These are phyloP conservation scores for Adelges cooleyi DNA, from an alignment of 1,140 invertebrate genomes.

Conservation along the genomic window DNA sequence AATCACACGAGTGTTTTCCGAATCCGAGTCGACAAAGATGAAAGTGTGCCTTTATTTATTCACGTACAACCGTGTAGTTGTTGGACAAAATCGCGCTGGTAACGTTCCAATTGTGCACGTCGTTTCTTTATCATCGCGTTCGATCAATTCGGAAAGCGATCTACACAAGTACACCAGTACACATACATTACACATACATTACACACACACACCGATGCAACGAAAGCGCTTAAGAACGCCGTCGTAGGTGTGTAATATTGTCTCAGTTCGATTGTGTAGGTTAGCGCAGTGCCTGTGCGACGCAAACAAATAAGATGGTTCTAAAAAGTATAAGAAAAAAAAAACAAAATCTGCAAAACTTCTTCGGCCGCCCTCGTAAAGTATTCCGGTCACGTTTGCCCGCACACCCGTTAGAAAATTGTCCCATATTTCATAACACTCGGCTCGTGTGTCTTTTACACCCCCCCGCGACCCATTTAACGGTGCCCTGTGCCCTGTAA, in stretches of 20 bases:
- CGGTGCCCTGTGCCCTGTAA: not conserved
- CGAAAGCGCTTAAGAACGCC: too few relatives aligned
- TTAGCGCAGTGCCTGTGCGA: too few relatives aligned
- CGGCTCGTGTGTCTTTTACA: slow-evolving; percentile 5
- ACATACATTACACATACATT: not conserved
- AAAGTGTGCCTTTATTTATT: too few relatives aligned
- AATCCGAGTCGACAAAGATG: too few relatives aligned
- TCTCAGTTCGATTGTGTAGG: too few relatives aligned
- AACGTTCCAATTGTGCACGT: not conserved
- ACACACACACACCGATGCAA: too few relatives aligned
- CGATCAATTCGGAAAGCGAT: not conserved
- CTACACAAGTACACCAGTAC: not conserved
- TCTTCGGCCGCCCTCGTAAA: not conserved
- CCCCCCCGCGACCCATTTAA: not conserved
- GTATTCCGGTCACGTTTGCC: slow-evolving; percentile 11
- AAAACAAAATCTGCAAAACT: slow-evolving; percentile 1
- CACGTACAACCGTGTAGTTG: too few relatives aligned
- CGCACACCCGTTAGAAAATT: not conserved
- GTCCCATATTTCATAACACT: slow-evolving; percentile 16
- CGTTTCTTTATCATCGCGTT: not conserved
- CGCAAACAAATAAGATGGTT: too few relatives aligned
- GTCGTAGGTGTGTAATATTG: too few relatives aligned
- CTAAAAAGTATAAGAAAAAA: not conserved
- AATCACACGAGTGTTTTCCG: too few relatives aligned
- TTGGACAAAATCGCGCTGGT: too few relatives aligned